phyloP scores from a whole-genome alignment of 2,797 vertebrate genomes.

The Acrossocheilus fasciatus region DNA sequence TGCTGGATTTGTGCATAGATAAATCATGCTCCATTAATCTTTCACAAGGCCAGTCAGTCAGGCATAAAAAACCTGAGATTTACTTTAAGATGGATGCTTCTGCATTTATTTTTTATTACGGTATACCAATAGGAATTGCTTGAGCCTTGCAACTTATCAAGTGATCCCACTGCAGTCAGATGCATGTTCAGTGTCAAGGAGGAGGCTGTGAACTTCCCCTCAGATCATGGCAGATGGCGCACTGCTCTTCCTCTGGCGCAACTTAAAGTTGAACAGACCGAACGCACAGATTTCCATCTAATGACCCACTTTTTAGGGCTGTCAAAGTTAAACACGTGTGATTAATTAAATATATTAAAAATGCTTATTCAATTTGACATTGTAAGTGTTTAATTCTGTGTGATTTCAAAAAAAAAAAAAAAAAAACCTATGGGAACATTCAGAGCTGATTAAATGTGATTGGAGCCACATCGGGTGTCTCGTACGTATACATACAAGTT shows the following conservation, averaged over 20 bases:
- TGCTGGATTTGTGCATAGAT: constrained; percentile 24
- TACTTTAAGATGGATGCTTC: constrained; percentile 23
- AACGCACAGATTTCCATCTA: constrained; percentile 15
- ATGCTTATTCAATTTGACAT: background rate
- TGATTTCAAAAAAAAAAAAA: background rate
- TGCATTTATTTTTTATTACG: constrained; percentile 36
- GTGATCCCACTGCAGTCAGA: constrained; percentile 6
- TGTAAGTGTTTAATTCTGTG: constrained; percentile 12
- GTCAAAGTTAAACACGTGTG: background rate
- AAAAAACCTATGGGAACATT: background rate
- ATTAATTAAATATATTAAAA: constrained; percentile 7
- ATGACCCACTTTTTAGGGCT: constrained; percentile 25
- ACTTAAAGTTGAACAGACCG: background rate
- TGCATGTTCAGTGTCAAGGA: background rate
- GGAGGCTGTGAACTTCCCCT: constrained; percentile 12
- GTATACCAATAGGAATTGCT: constrained; percentile 27
- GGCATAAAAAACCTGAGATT: background rate
- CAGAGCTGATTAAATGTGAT: constrained; percentile 7
- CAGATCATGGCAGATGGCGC: background rate
- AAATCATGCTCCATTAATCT: constrained; percentile 32
- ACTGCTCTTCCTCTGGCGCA: background rate
- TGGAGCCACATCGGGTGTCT: constrained; percentile 4
- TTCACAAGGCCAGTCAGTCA: constrained; percentile 27
- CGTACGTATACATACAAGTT: background rate
- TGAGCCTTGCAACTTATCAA: background rate